Evolutionary conservation across 2,888 invertebrate genomes (phyloP), one percentile per base, ranked within the genome.

Genomic region (Ptychoptera albimana): DNA sequence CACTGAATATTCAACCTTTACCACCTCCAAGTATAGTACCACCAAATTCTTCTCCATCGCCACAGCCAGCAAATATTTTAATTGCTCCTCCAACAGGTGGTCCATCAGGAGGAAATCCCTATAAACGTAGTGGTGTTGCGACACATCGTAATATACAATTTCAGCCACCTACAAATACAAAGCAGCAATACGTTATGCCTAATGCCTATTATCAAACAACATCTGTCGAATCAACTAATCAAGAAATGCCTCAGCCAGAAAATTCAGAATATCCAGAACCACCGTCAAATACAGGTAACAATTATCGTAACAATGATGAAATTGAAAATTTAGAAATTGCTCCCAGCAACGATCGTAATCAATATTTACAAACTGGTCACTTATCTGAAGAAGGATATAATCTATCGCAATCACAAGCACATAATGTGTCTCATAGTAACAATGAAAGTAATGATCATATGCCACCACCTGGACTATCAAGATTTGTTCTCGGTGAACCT

Each of bases 321-420:
- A 48, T 52, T 15, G 64, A 64, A 48, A 65, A 61, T 50, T 59
- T 60, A 50, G 79, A 79, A 60, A 69, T 75, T 29, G 72, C 74
- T 10, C 40, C 79, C 0, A 75, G 73, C 48, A 76, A 74, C 57
- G 82, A 83, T 53, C 69, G 82, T 46, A 81, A 82, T 58, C 79
- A 82, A 59, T 83, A 83, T 59, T 63, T 83, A 46, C 82, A 82
- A 63, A 83, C 82, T 2, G 82, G 82, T 13, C 81, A 82, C 55
- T 61, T 82, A 39, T 80, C 79, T 2, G 74, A 75, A 52, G 64
- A 67, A 9, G 69, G 70, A 51, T 70, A 48, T 34, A 45, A 41
- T n/a, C 37, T 29, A 2, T 29, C 13, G 8, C 31, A 40, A 15
- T 35, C 36, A 14, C 39, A 45, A 39, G 11, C 34, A 30, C 37